Percentiles rank a stretch among this genome's conserved stretches.
phyloP scores from a whole-genome alignment of 2,113 vertebrate species.

The Ifrita kowaldi region DNA sequence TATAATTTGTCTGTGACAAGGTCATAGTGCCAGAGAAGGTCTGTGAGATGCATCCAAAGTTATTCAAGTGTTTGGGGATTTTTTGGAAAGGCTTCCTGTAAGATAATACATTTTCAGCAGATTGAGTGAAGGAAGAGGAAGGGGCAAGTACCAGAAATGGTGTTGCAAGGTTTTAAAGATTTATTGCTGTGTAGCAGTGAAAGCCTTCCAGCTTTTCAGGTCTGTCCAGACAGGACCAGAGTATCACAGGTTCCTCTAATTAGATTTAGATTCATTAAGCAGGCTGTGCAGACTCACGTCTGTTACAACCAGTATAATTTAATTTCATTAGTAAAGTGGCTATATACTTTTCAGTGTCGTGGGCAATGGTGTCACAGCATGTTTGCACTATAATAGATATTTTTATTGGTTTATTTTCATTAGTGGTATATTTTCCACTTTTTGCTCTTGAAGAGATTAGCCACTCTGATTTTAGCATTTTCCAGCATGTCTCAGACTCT shows the following conservation, averaged over 20 bases:
- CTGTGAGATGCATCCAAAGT: not conserved
- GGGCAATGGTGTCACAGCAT: not conserved
- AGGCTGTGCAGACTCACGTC: not conserved
- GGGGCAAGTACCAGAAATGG: not conserved
- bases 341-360: constrained; percentile 8
- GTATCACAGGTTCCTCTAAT: constrained; percentile 15
- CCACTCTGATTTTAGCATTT: constrained; percentile 5
- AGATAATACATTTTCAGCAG: not conserved
- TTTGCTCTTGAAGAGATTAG: constrained; percentile 24
- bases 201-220: not conserved
- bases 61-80: not conserved
- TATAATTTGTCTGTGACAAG: not conserved
- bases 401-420: constrained; percentile 45
- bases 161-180: not conserved
- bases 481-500: not conserved
- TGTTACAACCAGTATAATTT: not conserved
- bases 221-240: not conserved
- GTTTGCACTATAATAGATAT: not conserved
- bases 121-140: not conserved
- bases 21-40: not conserved
- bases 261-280: constrained; percentile 19
- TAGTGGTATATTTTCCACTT: constrained; percentile 9
- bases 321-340: constrained; percentile 20
- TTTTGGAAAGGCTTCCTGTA: not conserved
- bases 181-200: not conserved